Conservation (phyloP, 2,797 vertebrate species). For the Miichthys miiuy region DNA sequence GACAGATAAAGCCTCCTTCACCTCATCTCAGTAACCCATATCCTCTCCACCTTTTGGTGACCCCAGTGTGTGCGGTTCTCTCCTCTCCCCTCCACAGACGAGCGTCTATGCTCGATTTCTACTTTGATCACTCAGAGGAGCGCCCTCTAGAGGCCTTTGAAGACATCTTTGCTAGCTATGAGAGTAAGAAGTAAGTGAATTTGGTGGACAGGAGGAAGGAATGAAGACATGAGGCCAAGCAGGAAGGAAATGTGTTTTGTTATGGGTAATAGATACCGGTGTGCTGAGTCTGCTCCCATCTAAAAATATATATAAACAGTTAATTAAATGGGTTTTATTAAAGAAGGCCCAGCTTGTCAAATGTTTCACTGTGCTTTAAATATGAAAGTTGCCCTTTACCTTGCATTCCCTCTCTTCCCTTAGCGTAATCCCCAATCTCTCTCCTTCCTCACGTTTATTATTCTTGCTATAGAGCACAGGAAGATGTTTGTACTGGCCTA, state of each 20-base stretch:
- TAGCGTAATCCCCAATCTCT: slow-evolving; percentile 45
- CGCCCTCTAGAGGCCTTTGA: slow-evolving; percentile 97
- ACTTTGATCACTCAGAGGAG: slow-evolving; percentile 98
- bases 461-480: slow-evolving; percentile 61
- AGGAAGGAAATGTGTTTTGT: slow-evolving; percentile 65
- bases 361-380: background rate
- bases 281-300: slow-evolving; percentile 59
- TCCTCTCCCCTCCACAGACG: slow-evolving; percentile 89
- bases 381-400: slow-evolving; percentile 36
- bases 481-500: slow-evolving; percentile 61
- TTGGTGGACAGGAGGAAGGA: slow-evolving; percentile 61
- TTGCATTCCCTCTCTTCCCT: slow-evolving; percentile 27
- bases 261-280: slow-evolving; percentile 25
- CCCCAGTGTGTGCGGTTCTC: slow-evolving; percentile 83
- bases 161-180: slow-evolving; percentile 99
- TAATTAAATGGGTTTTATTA: background rate
- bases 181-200: slow-evolving; percentile 98
- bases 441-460: slow-evolving; percentile 64
- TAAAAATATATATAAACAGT: background rate
- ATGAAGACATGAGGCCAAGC: slow-evolving; percentile 76
- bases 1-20: slow-evolving; percentile 38
- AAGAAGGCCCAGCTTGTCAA: background rate
- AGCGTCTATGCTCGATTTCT: slow-evolving; percentile 98
- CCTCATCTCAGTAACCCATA: slow-evolving; percentile 56
- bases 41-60: slow-evolving; percentile 79